Evolutionary conservation across 2,888 invertebrate species (phyloP).

Genomic region (Mycalesis mineus): DNA sequence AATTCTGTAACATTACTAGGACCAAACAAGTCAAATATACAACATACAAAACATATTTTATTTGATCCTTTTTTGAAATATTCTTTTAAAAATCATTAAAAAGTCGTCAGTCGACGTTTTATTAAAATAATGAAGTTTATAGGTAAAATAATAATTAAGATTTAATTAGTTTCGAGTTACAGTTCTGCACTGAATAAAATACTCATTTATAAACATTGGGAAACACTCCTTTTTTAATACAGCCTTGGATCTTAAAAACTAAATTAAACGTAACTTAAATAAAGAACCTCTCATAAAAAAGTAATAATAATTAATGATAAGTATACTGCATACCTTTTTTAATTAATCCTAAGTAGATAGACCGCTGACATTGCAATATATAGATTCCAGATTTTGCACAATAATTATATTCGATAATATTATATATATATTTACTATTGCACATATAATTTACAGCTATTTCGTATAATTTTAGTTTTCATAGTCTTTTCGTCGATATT

Average conservation of each 20-base stretch:
- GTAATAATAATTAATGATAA: slow-evolving; percentile 56
- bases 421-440: slow-evolving; percentile 22
- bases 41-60: too few relatives aligned
- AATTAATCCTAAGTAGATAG: slow-evolving; percentile 69
- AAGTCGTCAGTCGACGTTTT: too few relatives aligned
- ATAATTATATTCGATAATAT: neutral
- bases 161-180: slow-evolving; percentile 12
- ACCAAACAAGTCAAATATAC: too few relatives aligned
- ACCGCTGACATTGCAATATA: slow-evolving; percentile 50
- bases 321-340: slow-evolving; percentile 50
- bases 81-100: too few relatives aligned
- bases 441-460: slow-evolving; percentile 23
- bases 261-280: slow-evolving; percentile 72
- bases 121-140: too few relatives aligned
- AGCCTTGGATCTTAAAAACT: slow-evolving; percentile 75
- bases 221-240: slow-evolving; percentile 69
- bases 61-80: too few relatives aligned
- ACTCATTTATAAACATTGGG: slow-evolving; percentile 21
- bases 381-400: slow-evolving; percentile 7
- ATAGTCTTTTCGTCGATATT: slow-evolving; percentile 16
- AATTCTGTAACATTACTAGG: too few relatives aligned
- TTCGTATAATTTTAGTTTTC: slow-evolving; percentile 21
- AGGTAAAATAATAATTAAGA: neutral
- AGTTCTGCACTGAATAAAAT: slow-evolving; percentile 20
- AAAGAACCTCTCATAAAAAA: slow-evolving; percentile 73